Base-by-base conservation (phyloP, 2,113 vertebrate species). In the Micromys minutus region DNA sequence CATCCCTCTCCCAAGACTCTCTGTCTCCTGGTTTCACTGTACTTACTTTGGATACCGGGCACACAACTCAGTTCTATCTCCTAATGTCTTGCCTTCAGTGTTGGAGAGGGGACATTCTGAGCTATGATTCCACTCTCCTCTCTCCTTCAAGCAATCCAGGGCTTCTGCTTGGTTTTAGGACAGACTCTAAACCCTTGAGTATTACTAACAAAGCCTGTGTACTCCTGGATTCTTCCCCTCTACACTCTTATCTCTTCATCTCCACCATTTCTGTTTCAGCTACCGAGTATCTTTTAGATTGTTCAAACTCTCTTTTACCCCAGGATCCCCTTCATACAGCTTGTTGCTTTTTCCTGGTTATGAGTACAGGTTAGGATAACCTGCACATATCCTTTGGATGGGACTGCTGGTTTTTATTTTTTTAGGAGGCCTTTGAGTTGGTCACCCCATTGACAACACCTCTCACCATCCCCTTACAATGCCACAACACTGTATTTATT, bases 21-120 rank as follows among this genome's bases (percentile, higher is more conserved):
- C 55, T 15, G 31, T 74, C 16, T 22, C 12, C 9, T 22, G 19
- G 10, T 59, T 50, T 87, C 0, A 0, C 22, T 83, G 36, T 19
- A 42, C 24, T 4, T 13, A 10, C 6, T 17, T 71, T 47, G 75
- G 34, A 81, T 1, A 3, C 34, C 0, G 0, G 36, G 13, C 19
- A 57, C 42, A n/a, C 1, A 55, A 29, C 47, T 86, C 36, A 39
- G 34, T 1, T 0, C 16, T 1, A 10, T 87, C 75, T 94, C 45
- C 74, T 71, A 26, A 22, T 3, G 9, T 80, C 34, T 80, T 55
- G 22, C 22, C 55, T 63, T 89, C n/a, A 22, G 42, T 50, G 59
- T 88, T 57, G 31, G 59, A 76, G n/a, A 83, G 2, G 29, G 21
- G 69, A 3, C 2, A 89, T 90, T 79, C 26, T 57, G 59, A 90